A percentile compares a stretch with the other conserved stretches of the same genome.
phyloP scores from a whole-genome alignment of 2,888 invertebrate species.

The Fragum fragum region DNA sequence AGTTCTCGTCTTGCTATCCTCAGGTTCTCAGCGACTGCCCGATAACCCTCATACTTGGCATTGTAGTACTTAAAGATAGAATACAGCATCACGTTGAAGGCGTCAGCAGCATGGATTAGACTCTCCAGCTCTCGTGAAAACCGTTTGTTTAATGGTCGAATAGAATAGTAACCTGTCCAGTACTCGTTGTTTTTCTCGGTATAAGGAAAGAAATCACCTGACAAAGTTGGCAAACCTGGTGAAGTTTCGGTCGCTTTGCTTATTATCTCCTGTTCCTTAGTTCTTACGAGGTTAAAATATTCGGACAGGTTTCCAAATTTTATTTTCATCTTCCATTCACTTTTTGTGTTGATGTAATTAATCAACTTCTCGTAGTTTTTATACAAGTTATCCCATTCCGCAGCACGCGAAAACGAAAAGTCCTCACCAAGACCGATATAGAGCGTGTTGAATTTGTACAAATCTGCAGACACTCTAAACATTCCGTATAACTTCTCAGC shows the following conservation, averaged over 20 bases:
- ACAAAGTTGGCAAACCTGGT: conserved; percentile 90
- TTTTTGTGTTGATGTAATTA: conserved; percentile 94
- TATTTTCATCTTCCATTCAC: conserved; percentile 88
- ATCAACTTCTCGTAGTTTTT: conserved; percentile 95
- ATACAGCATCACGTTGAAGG: conserved; percentile 79
- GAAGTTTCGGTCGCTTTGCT: conserved; percentile 41
- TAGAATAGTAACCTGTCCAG: conserved; percentile 99
- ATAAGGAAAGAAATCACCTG: conserved; percentile 98
- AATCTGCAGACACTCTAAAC: conserved; percentile 95
- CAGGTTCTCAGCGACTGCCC: conserved; percentile 26
- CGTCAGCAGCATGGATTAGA: conserved; percentile 82
- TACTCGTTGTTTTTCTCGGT: conserved; percentile 95
- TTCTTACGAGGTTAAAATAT: conserved; percentile 92
- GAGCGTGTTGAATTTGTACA: conserved; percentile 96
- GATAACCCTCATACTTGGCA: conserved; percentile 31
- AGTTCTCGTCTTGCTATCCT: conserved; percentile 90
- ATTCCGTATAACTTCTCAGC: conserved; percentile 94
- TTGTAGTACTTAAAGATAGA: conserved; percentile 58
- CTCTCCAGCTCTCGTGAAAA: conserved; percentile 88
- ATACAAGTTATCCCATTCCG: conserved; percentile 98
- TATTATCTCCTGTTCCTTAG: conserved; percentile 42
- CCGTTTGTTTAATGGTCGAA: conserved; percentile 91
- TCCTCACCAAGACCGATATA: conserved; percentile 98
- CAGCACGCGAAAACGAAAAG: conserved; percentile 95
- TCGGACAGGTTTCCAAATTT: conserved; percentile 95